phyloP scores from a whole-genome alignment of 2,888 invertebrate species.

The Cyclophora albipunctata region DNA sequence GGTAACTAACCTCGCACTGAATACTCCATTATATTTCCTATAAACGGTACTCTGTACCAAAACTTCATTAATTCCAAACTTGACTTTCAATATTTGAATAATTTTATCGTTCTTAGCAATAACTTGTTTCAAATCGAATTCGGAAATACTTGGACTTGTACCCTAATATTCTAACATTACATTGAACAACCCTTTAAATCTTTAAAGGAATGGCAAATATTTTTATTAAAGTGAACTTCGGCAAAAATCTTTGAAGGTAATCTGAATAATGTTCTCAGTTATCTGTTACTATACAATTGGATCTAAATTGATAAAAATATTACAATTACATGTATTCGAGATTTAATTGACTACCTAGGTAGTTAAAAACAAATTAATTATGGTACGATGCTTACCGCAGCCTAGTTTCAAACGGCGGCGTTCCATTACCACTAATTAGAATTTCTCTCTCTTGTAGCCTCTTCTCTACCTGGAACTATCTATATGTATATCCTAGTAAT shows the following conservation, averaged over 20 bases:
- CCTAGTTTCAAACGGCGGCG: constrained; percentile 48
- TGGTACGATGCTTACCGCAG: constrained; percentile 19
- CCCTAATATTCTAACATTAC: neutral
- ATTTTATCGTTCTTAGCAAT: neutral
- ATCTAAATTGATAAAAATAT: no score
- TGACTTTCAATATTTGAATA: neutral
- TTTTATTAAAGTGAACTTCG: no score
- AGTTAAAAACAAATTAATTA: no score
- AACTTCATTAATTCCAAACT: constrained; percentile 6
- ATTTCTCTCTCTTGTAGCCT: constrained; percentile 34
- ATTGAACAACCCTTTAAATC: no score
- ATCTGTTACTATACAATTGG: no score
- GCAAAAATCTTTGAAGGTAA: no score
- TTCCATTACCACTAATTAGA: constrained; percentile 68
- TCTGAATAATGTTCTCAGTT: no score
- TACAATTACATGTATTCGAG: no score
- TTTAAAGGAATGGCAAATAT: no score
- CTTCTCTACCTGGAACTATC: constrained; percentile 20
- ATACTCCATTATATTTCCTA: constrained; percentile 21
- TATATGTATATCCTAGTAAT: constrained; percentile 6
- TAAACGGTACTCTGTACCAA: constrained; percentile 11
- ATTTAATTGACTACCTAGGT: no score
- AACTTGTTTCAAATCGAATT: neutral
- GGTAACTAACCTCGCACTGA: constrained; percentile 57
- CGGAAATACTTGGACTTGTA: no score